Conservation (phyloP, 2,888 invertebrate species). For the Erebia palarica region DNA sequence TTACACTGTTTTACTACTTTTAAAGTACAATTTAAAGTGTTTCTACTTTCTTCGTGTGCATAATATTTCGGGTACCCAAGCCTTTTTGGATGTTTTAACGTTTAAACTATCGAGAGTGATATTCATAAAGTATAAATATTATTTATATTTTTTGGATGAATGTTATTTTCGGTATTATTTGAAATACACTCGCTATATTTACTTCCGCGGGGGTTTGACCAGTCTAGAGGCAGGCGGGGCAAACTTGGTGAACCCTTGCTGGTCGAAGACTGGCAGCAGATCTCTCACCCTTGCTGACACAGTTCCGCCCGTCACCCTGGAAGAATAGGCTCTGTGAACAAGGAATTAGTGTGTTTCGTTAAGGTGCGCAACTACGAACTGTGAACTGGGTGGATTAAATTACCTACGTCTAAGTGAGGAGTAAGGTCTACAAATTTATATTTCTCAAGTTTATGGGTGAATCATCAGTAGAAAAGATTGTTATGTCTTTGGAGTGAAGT, state of each 20-base stretch:
- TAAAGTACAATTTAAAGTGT: too few relatives aligned
- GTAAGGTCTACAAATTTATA: background rate
- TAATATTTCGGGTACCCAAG: too few relatives aligned
- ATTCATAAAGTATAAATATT: too few relatives aligned
- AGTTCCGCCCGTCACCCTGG: slow-evolving; percentile 86
- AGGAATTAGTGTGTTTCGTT: slow-evolving; percentile 36
- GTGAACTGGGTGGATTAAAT: slow-evolving; percentile 1
- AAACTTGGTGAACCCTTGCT: slow-evolving; percentile 91
- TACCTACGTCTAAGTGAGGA: background rate
- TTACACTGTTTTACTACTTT: too few relatives aligned
- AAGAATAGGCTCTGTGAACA: slow-evolving; percentile 47
- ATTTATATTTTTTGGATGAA: background rate
- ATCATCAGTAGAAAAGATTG: background rate
- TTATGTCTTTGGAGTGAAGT: background rate
- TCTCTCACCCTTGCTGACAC: slow-evolving; percentile 87
- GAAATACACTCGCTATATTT: background rate
- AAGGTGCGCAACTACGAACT: slow-evolving; percentile 31
- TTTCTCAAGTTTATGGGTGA: background rate
- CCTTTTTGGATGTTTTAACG: too few relatives aligned
- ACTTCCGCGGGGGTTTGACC: slow-evolving; percentile 83
- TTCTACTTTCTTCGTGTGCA: too few relatives aligned
- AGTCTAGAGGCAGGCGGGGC: slow-evolving; percentile 91
- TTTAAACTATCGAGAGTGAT: too few relatives aligned
- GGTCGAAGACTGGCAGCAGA: slow-evolving; percentile 91
- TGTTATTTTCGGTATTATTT: background rate